Evolutionary conservation across 2,113 vertebrate species (phyloP), one percentile per base, ranked within the genome.

Genomic region (Polypterus bichir): DNA sequence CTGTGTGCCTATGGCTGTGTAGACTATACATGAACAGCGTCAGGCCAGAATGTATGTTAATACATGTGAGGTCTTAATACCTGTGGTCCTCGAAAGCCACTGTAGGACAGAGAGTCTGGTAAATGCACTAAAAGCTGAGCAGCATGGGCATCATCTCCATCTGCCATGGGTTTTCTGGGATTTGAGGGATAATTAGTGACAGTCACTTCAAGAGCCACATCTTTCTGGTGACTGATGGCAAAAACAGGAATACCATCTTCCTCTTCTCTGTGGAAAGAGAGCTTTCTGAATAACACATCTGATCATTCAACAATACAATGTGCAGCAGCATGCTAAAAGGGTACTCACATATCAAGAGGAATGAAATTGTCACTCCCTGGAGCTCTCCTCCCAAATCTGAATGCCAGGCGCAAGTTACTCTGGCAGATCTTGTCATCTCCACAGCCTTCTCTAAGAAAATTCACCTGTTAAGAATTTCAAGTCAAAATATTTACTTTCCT

Each of bases 401-500:
- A 85, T 27, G 4, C 65, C 59, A 97, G 81, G 82, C 87, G 86
- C 68, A 97, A 77, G 72, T 97, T 95, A 79, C 94, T 97, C 79
- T 96, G 93, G 71, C 94, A 97, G 69, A 94, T 88, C 73, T 88
- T 91, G 80, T 97, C 94, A 0, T 70, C 76, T 9, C 93, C 94
- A 44, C 94, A 97, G 64, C 94, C 94, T 73, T 97, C 88, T 66
- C 88, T 85, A 62, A 94, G 77, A 68, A 97, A 97, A 73, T 94
- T 87, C 59, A 96, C 88, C 94, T 95, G 70, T 8, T 59, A 47
- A 27, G 27, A 27, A 47, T 5, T 27, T 27, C 27, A 27, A 27
- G 27, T 27, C 27, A 27, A 27, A 27, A 27, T 27, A 27, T 27
- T 27, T 27, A 27, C 27, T 27, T 27, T 27, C 27, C 27, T 27